Percentiles rank a stretch among this genome's conserved stretches.
These are phyloP conservation scores for Akabosia matsudoensis DNA, from an alignment of 1,140 invertebrate species.

Conservation along the genomic window DNA sequence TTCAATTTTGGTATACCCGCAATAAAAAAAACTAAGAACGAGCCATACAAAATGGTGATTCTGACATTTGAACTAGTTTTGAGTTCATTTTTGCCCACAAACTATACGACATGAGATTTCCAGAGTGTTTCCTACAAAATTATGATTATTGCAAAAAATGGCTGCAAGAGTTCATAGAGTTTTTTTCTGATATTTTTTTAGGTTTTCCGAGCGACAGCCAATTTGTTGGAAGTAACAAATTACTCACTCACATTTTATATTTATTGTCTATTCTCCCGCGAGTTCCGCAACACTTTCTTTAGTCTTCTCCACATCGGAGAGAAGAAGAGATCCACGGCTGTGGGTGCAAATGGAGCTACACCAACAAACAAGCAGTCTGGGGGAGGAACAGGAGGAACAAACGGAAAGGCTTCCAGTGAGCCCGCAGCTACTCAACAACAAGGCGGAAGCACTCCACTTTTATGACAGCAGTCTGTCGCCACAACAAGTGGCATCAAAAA, in stretches of 20 bases:
- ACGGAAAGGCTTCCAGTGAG: slow-evolving; percentile 11
- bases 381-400: slow-evolving; percentile 17
- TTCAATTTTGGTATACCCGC: too few relatives aligned
- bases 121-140: too few relatives aligned
- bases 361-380: slow-evolving; percentile 19
- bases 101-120: too few relatives aligned
- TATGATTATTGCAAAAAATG: background rate
- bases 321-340: slow-evolving; percentile 17
- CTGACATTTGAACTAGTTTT: too few relatives aligned
- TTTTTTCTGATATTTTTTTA: slow-evolving; percentile 48
- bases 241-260: slow-evolving; percentile 77
- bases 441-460: slow-evolving; percentile 32
- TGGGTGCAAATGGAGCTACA: background rate
- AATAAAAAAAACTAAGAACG: too few relatives aligned
- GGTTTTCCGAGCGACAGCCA: slow-evolving; percentile 70
- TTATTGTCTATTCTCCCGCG: slow-evolving; percentile 71
- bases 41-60: too few relatives aligned
- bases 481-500: slow-evolving; percentile 33
- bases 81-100: too few relatives aligned
- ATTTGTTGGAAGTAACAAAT: slow-evolving; percentile 70
- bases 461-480: slow-evolving; percentile 35
- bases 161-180: background rate
- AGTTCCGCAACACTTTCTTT: slow-evolving; percentile 68
- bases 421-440: slow-evolving; percentile 2
- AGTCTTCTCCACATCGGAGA: slow-evolving; percentile 45